Conservation (phyloP, 1,140 invertebrate species). For the Saccostrea cuccullata region DNA sequence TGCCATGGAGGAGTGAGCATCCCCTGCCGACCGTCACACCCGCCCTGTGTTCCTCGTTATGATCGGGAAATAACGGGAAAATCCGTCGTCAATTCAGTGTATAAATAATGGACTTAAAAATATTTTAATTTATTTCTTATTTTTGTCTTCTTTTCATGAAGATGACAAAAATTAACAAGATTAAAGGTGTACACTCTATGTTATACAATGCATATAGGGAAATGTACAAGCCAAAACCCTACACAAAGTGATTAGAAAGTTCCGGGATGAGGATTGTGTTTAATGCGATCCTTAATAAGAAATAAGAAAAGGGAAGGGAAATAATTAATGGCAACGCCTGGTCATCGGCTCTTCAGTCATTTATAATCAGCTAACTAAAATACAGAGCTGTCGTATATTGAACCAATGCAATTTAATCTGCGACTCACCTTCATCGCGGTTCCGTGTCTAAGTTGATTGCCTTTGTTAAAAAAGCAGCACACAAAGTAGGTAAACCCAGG, state of each 20-base stretch:
- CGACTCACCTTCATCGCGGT: background rate
- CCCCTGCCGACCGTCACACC: no score
- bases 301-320: background rate
- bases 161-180: no score
- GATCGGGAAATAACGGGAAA: no score
- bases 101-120: no score
- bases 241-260: background rate
- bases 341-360: background rate
- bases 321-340: background rate
- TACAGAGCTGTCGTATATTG: background rate
- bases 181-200: no score
- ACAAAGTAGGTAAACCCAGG: background rate
- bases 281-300: background rate
- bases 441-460: slow-evolving; percentile 7
- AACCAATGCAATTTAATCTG: background rate
- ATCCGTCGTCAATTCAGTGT: no score
- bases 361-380: background rate
- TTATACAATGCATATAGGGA: background rate
- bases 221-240: background rate
- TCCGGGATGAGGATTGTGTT: background rate
- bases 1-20: no score
- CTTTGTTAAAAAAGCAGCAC: background rate
- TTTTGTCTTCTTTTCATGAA: no score
- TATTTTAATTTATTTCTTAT: no score
- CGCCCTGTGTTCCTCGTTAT: no score